A percentile compares a stretch with the other conserved stretches of the same genome.
Evolutionary conservation across 2,797 vertebrate genomes (phyloP).

Genomic region (Schizopygopsis malacanthus): DNA sequence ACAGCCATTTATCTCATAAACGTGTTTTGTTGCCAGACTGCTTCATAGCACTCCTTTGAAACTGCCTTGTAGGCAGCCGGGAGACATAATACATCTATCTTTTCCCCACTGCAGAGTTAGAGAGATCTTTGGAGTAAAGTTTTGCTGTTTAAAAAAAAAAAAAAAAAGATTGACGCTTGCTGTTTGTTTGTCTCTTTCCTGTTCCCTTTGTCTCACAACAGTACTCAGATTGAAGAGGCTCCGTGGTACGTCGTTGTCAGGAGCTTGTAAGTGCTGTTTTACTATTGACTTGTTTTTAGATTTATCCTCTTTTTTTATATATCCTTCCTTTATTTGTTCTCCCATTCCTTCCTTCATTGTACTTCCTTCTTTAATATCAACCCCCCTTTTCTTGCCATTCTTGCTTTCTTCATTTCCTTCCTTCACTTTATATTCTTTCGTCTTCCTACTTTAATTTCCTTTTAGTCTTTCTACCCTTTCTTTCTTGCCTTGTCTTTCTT

Average conservation of each 20-base stretch:
- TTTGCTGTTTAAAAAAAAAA: constrained; percentile 70
- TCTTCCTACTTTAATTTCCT: not conserved
- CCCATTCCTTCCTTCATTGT: not conserved
- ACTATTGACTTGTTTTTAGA: constrained; percentile 15
- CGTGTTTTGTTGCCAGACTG: constrained; percentile 50
- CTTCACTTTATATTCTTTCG: not conserved
- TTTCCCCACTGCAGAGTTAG: constrained; percentile 67
- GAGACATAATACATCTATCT: constrained; percentile 51
- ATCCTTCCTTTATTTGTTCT: not conserved
- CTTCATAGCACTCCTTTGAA: constrained; percentile 69
- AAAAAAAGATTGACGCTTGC: constrained; percentile 29
- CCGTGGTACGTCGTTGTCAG: constrained; percentile 60
- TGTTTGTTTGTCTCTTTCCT: constrained; percentile 50
- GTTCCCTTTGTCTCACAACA: constrained; percentile 46
- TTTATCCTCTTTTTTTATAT: constrained; percentile 6
- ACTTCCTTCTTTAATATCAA: not conserved
- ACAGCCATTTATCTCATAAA: constrained; percentile 80
- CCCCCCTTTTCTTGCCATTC: not conserved
- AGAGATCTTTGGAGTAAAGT: constrained; percentile 70
- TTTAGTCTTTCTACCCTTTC: no score
- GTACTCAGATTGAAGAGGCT: constrained; percentile 56
- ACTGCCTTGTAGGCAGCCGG: constrained; percentile 69
- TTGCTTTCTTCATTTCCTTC: not conserved
- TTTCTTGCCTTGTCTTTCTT: no score
- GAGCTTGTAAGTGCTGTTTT: constrained; percentile 46